phyloP scores from a whole-genome alignment of 1,140 invertebrate genomes.

The Protaetia brevitarsis region DNA sequence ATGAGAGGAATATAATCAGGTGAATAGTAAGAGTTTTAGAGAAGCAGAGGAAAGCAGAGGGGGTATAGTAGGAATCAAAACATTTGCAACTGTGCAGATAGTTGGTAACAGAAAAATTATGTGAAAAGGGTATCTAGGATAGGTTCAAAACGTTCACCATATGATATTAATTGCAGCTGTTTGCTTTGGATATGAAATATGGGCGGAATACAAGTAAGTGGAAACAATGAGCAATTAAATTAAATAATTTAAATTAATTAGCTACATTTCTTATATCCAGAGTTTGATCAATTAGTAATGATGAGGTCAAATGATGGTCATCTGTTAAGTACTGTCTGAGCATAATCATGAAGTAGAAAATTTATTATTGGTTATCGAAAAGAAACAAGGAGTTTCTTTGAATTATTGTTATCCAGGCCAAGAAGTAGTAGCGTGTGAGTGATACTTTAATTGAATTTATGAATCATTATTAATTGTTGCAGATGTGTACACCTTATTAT shows the following conservation, averaged over 20 bases:
- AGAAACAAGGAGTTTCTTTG: conserved; percentile 37
- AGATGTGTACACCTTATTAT: conserved; percentile 46
- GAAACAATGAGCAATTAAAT: not conserved
- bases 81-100: conserved; percentile 81
- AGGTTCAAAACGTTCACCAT: conserved; percentile 77
- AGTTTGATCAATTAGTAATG: conserved; percentile 40
- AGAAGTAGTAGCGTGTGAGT: conserved; percentile 44
- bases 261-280: conserved; percentile 27
- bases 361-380: conserved; percentile 43
- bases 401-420: conserved; percentile 43
- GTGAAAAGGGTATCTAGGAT: conserved; percentile 74
- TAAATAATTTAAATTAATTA: not conserved
- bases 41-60: conserved; percentile 83
- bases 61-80: conserved; percentile 84
- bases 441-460: not conserved
- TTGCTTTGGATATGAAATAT: conserved; percentile 64
- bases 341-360: conserved; percentile 44
- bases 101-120: conserved; percentile 85
- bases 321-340: conserved; percentile 41
- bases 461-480: conserved; percentile 15
- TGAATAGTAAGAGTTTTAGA: conserved; percentile 85
- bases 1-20: conserved; percentile 89
- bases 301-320: conserved; percentile 46
- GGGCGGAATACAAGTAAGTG: conserved; percentile 43
- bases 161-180: conserved; percentile 77